phyloP scores from a whole-genome alignment of 2,797 vertebrate species.

The Tapera naevia region DNA sequence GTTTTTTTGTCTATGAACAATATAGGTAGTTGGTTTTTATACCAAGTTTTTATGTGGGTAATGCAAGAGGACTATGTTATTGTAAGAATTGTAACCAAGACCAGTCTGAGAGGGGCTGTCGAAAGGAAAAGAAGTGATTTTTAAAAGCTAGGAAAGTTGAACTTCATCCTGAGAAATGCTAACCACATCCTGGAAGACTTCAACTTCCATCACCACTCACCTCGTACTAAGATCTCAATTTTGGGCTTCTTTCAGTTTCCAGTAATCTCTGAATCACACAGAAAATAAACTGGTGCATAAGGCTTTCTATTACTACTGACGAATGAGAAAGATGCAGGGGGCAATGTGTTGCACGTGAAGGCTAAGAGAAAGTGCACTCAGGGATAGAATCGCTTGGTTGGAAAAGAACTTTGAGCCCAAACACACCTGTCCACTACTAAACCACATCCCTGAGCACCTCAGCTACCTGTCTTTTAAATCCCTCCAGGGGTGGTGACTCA shows the following conservation, averaged over 20 bases:
- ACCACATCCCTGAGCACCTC: too few relatives aligned
- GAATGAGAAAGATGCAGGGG: accelerated
- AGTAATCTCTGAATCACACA: neutral
- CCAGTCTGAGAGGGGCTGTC: neutral
- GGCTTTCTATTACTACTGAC: neutral
- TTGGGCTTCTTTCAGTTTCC: neutral
- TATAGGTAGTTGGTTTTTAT: neutral
- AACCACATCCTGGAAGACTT: neutral
- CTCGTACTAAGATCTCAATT: neutral
- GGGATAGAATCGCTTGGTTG: too few relatives aligned
- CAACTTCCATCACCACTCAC: neutral
- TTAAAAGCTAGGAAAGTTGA: neutral
- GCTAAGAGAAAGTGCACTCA: accelerated
- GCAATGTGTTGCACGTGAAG: accelerated
- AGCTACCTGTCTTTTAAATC: too few relatives aligned
- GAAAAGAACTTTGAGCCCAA: too few relatives aligned
- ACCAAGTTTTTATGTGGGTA: neutral
- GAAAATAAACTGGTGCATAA: neutral
- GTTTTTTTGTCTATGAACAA: neutral
- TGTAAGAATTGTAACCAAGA: neutral
- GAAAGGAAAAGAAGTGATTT: neutral
- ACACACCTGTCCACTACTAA: too few relatives aligned
- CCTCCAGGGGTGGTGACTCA: too few relatives aligned
- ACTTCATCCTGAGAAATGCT: neutral
- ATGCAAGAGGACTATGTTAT: neutral